A percentile compares a stretch with the other conserved stretches of the same genome.
These are phyloP conservation scores for Antheraea pernyi DNA, from an alignment of 1,140 invertebrate genomes.

Conservation along the genomic window DNA sequence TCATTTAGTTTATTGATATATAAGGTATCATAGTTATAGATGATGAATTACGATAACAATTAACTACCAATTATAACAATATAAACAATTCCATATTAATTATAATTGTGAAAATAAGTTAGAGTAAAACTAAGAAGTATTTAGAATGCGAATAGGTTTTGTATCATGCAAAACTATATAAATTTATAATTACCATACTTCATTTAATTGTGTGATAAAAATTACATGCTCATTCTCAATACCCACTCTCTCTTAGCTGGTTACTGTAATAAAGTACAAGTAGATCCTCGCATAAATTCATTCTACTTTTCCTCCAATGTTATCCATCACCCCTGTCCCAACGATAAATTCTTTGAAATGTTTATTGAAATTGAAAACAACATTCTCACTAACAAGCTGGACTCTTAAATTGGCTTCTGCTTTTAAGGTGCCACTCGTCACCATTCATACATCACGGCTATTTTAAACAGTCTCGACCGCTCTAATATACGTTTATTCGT, in stretches of 20 bases:
- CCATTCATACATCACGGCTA: conserved; percentile 1
- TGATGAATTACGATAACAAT: too few relatives aligned
- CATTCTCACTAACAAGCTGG: not conserved
- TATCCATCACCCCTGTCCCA: not conserved
- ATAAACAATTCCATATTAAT: too few relatives aligned
- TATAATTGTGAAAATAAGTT: too few relatives aligned
- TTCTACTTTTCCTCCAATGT: not conserved
- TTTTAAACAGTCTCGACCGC: not conserved
- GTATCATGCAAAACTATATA: conserved; percentile 17
- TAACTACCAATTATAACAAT: too few relatives aligned
- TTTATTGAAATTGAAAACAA: not conserved
- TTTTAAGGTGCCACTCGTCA: not conserved
- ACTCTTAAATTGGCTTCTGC: not conserved
- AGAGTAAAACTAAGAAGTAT: conserved; percentile 31
- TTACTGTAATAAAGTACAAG: not conserved
- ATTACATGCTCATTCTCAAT: too few relatives aligned
- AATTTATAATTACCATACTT: not conserved
- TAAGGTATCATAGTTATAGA: too few relatives aligned
- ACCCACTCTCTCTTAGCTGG: too few relatives aligned
- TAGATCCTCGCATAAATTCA: not conserved
- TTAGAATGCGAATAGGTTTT: conserved; percentile 43
- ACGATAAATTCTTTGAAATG: conserved; percentile 2
- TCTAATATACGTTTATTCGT: conserved; percentile 28
- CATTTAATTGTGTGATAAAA: too few relatives aligned
- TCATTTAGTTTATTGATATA: too few relatives aligned